Base-by-base conservation (phyloP, 1,140 invertebrate species). In the Meloidogyne chitwoodi region DNA sequence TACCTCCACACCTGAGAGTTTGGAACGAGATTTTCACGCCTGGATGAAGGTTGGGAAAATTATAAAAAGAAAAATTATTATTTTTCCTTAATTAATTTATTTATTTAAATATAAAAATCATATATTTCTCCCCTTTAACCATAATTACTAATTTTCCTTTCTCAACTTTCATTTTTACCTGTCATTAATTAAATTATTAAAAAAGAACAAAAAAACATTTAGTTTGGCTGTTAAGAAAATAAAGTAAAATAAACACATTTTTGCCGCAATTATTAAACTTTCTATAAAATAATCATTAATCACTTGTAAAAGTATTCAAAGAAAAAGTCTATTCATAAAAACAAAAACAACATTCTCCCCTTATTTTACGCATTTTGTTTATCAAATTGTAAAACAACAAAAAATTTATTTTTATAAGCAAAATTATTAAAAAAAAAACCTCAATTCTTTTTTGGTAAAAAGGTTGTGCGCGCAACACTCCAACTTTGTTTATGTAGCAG, bases 11-110 rank as follows among this genome's bases (percentile, higher is more conserved):
- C 84, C 85, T 38, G 83, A 85, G 67, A 77, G 76, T 19, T 69
- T 85, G 38, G 84, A 85, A 71, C 69, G 84, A 56, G 83, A 87
- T 73, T 85, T 85, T 67, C 78, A 86, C 64, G 85, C 85, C 1
- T 85, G 84, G 84, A 75, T 85, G n/a, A 85, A 85, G 78, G 84
- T 85, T 48, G 12, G 69, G 19, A 69, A 24, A 69, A 3, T 68
- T 68, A 38, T 44, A 44, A 44, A 19, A 16, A 14, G 11, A 41
- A 14, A 14, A 44, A 44, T 1, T 16, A 44, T 44, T 16, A 19
- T 16, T 16, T n/a, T 19, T n/a, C n/a, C n/a, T n/a, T n/a, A n/a
- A n/a, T n/a, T 19, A 48, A 4, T 19, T 19, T 48, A 48, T 48
- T 48, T 12, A 41, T 12, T 41, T 41, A 41, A 41, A 41, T 12